A percentile compares a stretch with the other conserved stretches of the same genome.
phyloP scores from a whole-genome alignment of 2,797 vertebrate genomes.

The Otolemur crassicaudatus region DNA sequence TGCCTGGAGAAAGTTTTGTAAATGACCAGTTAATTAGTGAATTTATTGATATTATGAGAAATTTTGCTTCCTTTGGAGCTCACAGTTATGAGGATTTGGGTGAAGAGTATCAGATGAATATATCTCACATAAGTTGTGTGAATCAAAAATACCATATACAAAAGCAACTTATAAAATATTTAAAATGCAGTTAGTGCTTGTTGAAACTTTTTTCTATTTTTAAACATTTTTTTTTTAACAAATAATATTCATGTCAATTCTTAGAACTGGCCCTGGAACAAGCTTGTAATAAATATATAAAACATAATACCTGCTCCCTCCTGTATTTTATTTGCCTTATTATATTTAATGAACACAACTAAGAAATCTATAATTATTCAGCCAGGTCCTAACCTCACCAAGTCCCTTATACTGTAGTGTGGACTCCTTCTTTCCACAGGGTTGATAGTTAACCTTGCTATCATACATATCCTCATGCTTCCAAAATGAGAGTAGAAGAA shows the following conservation, averaged over 20 bases:
- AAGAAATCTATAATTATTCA: neutral
- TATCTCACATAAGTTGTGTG: neutral
- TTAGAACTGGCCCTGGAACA: neutral
- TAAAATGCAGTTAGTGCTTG: neutral
- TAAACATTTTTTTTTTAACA: neutral
- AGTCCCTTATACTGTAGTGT: neutral
- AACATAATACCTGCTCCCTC: neutral
- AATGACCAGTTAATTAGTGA: neutral
- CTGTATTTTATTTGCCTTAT: neutral
- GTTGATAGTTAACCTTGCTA: neutral
- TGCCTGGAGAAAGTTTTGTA: neutral
- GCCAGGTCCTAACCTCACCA: neutral
- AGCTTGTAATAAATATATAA: neutral
- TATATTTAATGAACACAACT: neutral
- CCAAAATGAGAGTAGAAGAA: neutral
- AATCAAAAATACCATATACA: constrained; percentile 16
- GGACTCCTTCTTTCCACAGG: neutral
- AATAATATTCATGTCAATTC: neutral
- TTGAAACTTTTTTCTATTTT: neutral
- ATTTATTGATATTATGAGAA: neutral
- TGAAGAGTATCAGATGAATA: neutral
- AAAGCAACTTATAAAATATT: neutral
- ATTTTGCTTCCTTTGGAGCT: neutral
- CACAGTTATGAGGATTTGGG: neutral
- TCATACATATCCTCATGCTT: neutral